These are phyloP conservation scores for Elaphurus davidianus DNA, from an alignment of 2,113 vertebrate genomes.

Conservation along the genomic window DNA sequence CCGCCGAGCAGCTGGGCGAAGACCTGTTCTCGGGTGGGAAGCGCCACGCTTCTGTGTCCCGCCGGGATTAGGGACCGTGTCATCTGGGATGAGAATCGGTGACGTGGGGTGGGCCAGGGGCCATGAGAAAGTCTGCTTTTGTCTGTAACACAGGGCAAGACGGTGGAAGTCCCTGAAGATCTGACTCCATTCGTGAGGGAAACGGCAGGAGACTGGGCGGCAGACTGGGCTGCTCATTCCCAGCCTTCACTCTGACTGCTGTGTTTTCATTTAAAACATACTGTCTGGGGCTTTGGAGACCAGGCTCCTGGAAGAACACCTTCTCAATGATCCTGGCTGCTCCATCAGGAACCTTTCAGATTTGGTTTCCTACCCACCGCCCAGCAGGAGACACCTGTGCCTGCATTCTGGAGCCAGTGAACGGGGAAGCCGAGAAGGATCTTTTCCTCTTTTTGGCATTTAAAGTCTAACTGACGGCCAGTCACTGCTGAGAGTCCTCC, in stretches of 20 bases:
- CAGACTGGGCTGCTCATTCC: not conserved
- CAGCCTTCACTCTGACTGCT: not conserved
- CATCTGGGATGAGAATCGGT: not conserved
- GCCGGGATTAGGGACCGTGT: not conserved
- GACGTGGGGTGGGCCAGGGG: not conserved
- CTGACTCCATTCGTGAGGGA: not conserved
- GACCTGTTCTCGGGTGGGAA: not conserved
- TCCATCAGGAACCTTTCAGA: not conserved
- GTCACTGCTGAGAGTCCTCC: not conserved
- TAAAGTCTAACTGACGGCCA: not conserved
- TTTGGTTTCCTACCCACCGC: not conserved
- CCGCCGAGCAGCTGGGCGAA: not conserved
- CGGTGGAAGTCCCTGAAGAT: not conserved
- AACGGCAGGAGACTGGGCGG: accelerated
- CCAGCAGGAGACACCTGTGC: not conserved
- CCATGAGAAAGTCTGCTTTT: not conserved
- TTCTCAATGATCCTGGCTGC: not conserved
- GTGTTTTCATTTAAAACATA: not conserved
- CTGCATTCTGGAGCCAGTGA: not conserved
- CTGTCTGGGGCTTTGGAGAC: not conserved
- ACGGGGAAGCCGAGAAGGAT: accelerated
- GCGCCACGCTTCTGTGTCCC: accelerated
- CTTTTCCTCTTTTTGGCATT: not conserved
- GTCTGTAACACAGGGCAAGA: not conserved
- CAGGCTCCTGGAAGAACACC: not conserved